These are phyloP conservation scores for Podarcis muralis DNA, from an alignment of 2,113 vertebrate species.

Conservation along the genomic window DNA sequence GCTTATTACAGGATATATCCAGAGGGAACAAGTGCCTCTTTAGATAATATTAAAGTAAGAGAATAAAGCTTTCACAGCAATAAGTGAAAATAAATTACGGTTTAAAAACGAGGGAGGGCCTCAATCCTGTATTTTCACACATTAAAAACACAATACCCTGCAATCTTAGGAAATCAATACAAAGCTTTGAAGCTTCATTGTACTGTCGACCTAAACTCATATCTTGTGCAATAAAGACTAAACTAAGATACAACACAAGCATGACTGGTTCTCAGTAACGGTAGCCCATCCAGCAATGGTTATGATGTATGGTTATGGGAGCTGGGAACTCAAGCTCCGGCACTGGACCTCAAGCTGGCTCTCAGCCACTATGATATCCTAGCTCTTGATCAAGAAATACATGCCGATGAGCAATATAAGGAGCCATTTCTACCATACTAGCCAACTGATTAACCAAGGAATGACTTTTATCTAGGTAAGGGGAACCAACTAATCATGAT, in stretches of 20 bases:
- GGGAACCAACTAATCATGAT: not conserved
- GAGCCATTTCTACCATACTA: not conserved
- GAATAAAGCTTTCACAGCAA: slow-evolving; percentile 2
- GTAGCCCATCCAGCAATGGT: not conserved
- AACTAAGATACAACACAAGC: not conserved
- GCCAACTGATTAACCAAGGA: not conserved
- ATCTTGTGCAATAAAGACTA: not conserved
- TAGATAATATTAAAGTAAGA: slow-evolving; percentile 4
- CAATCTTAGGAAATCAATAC: slow-evolving; percentile 13
- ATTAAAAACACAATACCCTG: not conserved
- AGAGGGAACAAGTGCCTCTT: slow-evolving; percentile 7
- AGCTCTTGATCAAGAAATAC: not conserved
- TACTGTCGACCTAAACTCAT: not conserved
- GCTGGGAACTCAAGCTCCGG: no score
- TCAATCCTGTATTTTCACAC: slow-evolving; percentile 12
- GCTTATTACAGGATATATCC: slow-evolving; percentile 4
- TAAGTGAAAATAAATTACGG: slow-evolving; percentile 3
- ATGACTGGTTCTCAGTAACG: not conserved
- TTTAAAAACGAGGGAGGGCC: not conserved
- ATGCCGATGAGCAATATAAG: not conserved
- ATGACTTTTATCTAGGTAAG: not conserved
- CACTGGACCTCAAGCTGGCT: no score
- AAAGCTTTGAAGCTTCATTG: not conserved
- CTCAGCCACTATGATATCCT: not conserved
- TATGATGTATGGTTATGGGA: not conserved